phyloP scores from a whole-genome alignment of 2,888 invertebrate species.

The Drosophila picticornis region DNA sequence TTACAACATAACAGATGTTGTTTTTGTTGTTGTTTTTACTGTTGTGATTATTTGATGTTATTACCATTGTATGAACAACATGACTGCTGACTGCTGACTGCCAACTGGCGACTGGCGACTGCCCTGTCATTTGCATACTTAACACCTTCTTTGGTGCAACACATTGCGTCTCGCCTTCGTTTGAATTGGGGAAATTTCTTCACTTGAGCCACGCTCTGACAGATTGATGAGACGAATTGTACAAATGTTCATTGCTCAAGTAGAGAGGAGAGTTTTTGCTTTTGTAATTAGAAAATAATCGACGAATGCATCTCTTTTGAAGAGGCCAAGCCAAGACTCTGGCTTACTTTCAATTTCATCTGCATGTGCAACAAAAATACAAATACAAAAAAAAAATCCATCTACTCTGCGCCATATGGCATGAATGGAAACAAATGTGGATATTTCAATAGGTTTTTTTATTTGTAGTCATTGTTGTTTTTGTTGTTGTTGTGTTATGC shows the following conservation, averaged over 20 bases:
- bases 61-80: constrained; percentile 27
- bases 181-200: constrained; percentile 50
- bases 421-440: constrained; percentile 35
- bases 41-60: constrained; percentile 23
- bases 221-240: constrained; percentile 44
- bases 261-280: constrained; percentile 55
- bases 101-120: constrained; percentile 36
- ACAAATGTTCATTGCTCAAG: constrained; percentile 7
- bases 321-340: constrained; percentile 31
- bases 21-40: constrained; percentile 11
- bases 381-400: not conserved
- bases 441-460: constrained; percentile 48
- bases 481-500: constrained; percentile 48
- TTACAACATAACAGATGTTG: constrained; percentile 66
- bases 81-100: constrained; percentile 39
- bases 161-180: not conserved
- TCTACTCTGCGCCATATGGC: not conserved
- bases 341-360: constrained; percentile 63
- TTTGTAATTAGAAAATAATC: constrained; percentile 78
- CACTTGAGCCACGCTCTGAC: constrained; percentile 58
- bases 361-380: constrained; percentile 48
- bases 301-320: constrained; percentile 61
- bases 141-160: constrained; percentile 63
- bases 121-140: constrained; percentile 81
- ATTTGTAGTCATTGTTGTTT: constrained; percentile 5